phyloP scores from a whole-genome alignment of 2,797 vertebrate genomes.

The Sarcoramphus papa region DNA sequence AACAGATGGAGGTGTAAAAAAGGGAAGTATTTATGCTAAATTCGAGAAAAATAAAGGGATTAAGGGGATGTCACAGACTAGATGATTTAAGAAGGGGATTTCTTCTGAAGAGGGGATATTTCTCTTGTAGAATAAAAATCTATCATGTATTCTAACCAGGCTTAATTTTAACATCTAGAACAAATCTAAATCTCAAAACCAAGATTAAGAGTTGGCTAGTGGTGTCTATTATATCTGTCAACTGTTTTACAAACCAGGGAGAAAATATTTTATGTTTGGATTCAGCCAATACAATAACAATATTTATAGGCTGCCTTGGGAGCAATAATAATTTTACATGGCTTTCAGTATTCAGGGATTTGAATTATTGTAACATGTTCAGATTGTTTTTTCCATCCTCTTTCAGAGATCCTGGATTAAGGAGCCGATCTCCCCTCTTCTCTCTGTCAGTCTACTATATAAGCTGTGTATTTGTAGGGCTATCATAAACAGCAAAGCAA shows the following conservation, averaged over 20 bases:
- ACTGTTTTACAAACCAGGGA: constrained; percentile 26
- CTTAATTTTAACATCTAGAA: constrained; percentile 59
- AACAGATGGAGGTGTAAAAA: constrained; percentile 50
- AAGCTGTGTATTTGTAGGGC: background rate
- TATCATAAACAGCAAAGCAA: background rate
- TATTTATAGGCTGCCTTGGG: constrained; percentile 21
- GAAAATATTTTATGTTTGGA: constrained; percentile 39
- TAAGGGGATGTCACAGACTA: constrained; percentile 46
- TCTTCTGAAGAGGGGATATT: constrained; percentile 30
- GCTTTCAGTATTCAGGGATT: constrained; percentile 36
- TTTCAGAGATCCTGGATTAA: constrained; percentile 38
- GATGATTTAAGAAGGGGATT: constrained; percentile 53
- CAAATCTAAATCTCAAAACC: constrained; percentile 53
- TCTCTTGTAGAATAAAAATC: constrained; percentile 27
- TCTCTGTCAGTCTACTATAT: background rate
- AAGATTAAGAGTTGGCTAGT: constrained; percentile 39
- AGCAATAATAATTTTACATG: constrained; percentile 43
- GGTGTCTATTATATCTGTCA: constrained; percentile 27
- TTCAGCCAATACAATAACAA: constrained; percentile 17
- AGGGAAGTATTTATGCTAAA: constrained; percentile 53
- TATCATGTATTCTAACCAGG: constrained; percentile 18
- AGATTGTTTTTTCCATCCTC: constrained; percentile 5
- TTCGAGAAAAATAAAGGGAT: constrained; percentile 34
- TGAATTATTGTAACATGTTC: constrained; percentile 20
- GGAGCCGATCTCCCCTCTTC: background rate